phyloP scores from a whole-genome alignment of 1,140 invertebrate species.

The Lasioglossum baleicum region DNA sequence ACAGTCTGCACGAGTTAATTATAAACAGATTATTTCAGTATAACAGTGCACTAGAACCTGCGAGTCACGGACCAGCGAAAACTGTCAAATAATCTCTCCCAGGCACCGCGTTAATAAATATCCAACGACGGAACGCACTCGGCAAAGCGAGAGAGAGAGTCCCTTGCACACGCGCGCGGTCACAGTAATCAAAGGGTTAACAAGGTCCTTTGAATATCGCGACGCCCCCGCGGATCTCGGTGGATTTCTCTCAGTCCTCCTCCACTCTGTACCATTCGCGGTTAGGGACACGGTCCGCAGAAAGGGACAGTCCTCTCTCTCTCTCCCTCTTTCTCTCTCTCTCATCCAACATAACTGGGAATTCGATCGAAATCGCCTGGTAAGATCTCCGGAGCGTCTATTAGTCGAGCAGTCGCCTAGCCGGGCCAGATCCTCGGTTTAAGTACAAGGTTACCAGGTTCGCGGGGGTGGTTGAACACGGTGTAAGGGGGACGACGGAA shows the following conservation, averaged over 20 bases:
- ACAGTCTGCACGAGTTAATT: no score
- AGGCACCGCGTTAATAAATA: no score
- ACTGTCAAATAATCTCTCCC: no score
- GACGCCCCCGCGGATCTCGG: no score
- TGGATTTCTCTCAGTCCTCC: no score
- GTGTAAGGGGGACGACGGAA: constrained; percentile 23
- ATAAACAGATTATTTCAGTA: no score
- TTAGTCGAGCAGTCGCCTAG: neutral
- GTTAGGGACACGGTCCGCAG: neutral
- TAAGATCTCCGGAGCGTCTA: neutral
- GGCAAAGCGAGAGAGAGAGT: neutral
- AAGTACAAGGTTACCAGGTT: constrained; percentile 25
- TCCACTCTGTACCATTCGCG: neutral
- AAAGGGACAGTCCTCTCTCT: neutral
- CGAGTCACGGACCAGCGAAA: no score
- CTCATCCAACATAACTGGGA: neutral
- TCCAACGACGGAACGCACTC: no score
- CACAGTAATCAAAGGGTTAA: neutral
- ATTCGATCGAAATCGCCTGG: neutral
- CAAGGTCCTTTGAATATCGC: constrained; percentile 22
- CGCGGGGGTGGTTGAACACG: constrained; percentile 1
- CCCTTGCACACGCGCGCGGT: constrained; percentile 7
- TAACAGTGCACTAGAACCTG: no score
- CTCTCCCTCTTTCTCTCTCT: neutral
- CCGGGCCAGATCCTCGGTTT: constrained; percentile 3